Percentiles rank a stretch among this genome's conserved stretches.
Evolutionary conservation across 1,140 invertebrate genomes (phyloP).

Genomic region (Penaeus japonicus): DNA sequence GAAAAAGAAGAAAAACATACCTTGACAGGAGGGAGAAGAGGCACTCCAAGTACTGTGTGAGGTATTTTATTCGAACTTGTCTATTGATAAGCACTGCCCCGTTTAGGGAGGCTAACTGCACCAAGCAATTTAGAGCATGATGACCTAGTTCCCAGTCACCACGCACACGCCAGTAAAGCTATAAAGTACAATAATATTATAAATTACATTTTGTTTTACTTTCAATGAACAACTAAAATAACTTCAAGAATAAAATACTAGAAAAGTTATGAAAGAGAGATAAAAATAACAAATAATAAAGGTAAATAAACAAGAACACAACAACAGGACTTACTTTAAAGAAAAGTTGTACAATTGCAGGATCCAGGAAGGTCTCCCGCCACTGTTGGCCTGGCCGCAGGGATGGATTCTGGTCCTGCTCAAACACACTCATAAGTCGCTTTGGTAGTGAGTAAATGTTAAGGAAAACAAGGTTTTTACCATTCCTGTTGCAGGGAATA

Average conservation of each 20-base stretch:
- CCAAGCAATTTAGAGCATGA: slow-evolving; percentile 79
- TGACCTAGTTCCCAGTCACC: slow-evolving; percentile 77
- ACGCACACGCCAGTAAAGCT: slow-evolving; percentile 83
- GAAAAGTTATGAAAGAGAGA: too few species aligned
- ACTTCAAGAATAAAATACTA: too few species aligned
- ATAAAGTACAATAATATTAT: slow-evolving; percentile 39
- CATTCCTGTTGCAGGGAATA: too few species aligned
- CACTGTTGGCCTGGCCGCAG: slow-evolving; percentile 73
- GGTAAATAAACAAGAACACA: not conserved
- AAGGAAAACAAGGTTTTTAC: slow-evolving; percentile 67
- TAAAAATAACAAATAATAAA: not conserved
- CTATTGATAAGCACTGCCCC: slow-evolving; percentile 72
- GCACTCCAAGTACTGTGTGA: slow-evolving; percentile 75
- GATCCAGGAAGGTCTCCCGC: slow-evolving; percentile 79
- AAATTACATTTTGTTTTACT: not conserved
- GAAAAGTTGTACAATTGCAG: slow-evolving; percentile 77
- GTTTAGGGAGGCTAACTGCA: slow-evolving; percentile 81
- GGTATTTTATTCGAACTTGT: slow-evolving; percentile 73
- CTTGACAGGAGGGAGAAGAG: slow-evolving; percentile 72
- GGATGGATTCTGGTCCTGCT: slow-evolving; percentile 73
- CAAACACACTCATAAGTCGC: slow-evolving; percentile 75
- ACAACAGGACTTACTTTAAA: slow-evolving; percentile 70
- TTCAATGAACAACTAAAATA: not conserved
- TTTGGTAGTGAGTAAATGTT: slow-evolving; percentile 70
- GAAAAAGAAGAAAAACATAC: not conserved